Percentiles rank a stretch among this genome's conserved stretches.
phyloP scores from a whole-genome alignment of 1,140 invertebrate species.

The Saxidomus purpurata region DNA sequence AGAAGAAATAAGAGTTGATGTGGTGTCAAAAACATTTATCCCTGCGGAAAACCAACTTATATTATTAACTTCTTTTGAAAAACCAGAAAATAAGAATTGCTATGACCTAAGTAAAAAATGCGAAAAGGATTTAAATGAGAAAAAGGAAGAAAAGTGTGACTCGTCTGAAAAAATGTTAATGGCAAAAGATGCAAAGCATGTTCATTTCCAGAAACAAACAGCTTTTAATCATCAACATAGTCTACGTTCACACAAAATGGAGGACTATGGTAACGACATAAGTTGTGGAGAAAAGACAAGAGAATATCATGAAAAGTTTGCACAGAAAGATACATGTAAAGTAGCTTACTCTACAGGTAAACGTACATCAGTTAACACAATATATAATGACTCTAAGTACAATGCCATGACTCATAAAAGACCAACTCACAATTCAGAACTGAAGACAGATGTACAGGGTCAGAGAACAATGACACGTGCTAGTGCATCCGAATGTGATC shows the following conservation, averaged over 20 bases:
- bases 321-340: not conserved
- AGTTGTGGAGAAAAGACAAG: too few relatives aligned
- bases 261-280: not conserved
- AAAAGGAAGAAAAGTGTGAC: not conserved
- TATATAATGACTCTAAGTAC: not conserved
- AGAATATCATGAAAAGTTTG: not conserved
- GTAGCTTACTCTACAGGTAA: not conserved
- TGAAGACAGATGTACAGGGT: not conserved
- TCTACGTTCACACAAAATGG: constrained; percentile 27
- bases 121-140: not conserved
- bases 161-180: not conserved
- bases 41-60: not conserved
- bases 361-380: not conserved
- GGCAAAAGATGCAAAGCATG: not conserved
- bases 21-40: not conserved
- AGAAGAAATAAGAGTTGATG: not conserved
- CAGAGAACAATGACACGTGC: not conserved
- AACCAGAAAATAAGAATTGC: not conserved
- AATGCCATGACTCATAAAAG: not conserved
- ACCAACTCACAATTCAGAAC: not conserved
- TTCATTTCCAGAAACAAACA: not conserved
- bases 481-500: constrained; percentile 13
- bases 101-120: not conserved
- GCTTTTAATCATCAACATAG: not conserved
- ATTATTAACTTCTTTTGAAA: not conserved